A percentile compares a stretch with the other conserved stretches of the same genome.
phyloP scores from a whole-genome alignment of 2,888 invertebrate genomes.

The Ectobius pallidus region DNA sequence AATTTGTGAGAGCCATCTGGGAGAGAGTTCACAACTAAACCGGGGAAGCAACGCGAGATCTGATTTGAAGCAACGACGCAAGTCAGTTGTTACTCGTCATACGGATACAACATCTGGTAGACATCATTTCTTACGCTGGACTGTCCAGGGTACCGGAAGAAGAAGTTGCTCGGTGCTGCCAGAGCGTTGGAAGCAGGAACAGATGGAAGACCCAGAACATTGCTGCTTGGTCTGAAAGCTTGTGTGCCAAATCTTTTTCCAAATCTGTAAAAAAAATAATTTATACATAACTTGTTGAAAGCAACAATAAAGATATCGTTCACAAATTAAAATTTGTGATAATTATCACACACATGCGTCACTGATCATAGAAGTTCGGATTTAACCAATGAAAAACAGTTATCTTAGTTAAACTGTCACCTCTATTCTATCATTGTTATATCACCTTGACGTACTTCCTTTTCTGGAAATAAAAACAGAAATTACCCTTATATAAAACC shows the following conservation, averaged over 20 bases:
- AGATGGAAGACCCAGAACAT: background rate
- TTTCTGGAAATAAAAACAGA: too few species aligned
- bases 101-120: constrained; percentile 34
- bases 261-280: constrained; percentile 13
- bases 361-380: too few species aligned
- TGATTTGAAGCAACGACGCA: background rate
- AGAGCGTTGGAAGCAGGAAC: background rate
- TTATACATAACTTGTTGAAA: background rate
- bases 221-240: constrained; percentile 58
- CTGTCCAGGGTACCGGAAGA: constrained; percentile 26
- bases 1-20: too few species aligned
- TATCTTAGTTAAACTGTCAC: too few species aligned
- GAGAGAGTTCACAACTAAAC: background rate
- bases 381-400: too few species aligned
- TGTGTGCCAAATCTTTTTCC: constrained; percentile 61
- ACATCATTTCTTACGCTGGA: constrained; percentile 25
- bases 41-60: background rate
- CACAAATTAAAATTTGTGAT: too few species aligned
- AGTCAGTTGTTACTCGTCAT: constrained; percentile 31
- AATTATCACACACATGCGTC: too few species aligned
- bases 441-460: too few species aligned
- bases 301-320: too few species aligned
- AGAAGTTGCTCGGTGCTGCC: background rate
- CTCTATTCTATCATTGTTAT: too few species aligned
- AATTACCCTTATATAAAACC: too few species aligned